phyloP scores from a whole-genome alignment of 2,797 vertebrate species.

The Megalops cyprinoides region DNA sequence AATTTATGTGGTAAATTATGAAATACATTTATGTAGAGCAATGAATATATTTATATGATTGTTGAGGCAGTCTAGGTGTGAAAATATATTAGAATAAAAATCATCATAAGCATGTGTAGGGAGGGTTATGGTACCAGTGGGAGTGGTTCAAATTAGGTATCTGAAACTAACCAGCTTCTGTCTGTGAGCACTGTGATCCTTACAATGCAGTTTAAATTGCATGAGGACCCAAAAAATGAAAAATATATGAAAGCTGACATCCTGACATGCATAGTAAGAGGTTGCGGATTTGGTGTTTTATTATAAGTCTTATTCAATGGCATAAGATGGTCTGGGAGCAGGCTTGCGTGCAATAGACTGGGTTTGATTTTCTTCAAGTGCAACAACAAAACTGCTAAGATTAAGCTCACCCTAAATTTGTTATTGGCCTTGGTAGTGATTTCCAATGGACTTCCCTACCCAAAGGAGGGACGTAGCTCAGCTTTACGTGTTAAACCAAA shows the following conservation, averaged over 20 bases:
- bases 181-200: too few relatives aligned
- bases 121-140: too few relatives aligned
- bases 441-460: conserved; percentile 22
- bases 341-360: background rate
- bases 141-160: too few relatives aligned
- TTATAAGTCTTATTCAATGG: background rate
- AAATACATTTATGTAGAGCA: too few relatives aligned
- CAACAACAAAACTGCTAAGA: background rate
- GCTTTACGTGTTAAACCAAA: background rate
- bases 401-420: conserved; percentile 13
- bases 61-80: too few relatives aligned
- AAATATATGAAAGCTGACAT: too few relatives aligned
- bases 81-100: too few relatives aligned
- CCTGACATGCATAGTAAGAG: background rate
- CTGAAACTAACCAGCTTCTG: too few relatives aligned
- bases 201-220: too few relatives aligned
- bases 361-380: conserved; percentile 24
- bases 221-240: too few relatives aligned
- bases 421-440: conserved; percentile 24
- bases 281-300: background rate
- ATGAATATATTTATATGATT: too few relatives aligned
- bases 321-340: background rate
- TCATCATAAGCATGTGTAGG: background rate
- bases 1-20: too few relatives aligned
- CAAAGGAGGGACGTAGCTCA: conserved; percentile 9